Base-by-base conservation (phyloP, 2,797 vertebrate genomes). In the Manis pentadactyla region DNA sequence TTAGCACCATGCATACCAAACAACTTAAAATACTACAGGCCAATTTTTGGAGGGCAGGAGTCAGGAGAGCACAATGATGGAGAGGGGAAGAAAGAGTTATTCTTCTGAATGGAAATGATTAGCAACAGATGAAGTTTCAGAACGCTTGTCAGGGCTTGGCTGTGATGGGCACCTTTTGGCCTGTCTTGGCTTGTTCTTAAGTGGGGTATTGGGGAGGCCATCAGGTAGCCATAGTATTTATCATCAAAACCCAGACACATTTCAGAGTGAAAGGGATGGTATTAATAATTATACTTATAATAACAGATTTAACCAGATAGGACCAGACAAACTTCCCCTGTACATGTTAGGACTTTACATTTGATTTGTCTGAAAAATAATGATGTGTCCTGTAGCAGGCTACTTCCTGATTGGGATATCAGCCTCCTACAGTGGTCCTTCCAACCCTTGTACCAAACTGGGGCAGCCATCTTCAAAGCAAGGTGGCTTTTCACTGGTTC, bases 31-130 rank as follows among this genome's bases (percentile, higher is more conserved):
- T 68, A 46, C 2, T 37, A 37, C 7, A 66, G 12, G 23, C 27
- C 23, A 49, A 10, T 64, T 78, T 73, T 37, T 15, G 12, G 4
- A 0, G 0, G 2, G 19, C n/a, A 4, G 4, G 3, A 0, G 0
- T 7, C 51, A 7, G 13, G 15, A 3, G 3, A 23, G 31, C 37
- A 83, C 2, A 83, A 21, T 53, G 61, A 51, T 55, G 4, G 55
- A 87, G 87, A 87, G 8, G 29, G 83, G 37, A 87, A 55, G 19
- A 83, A 18, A 42, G 19, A 29, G 2, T 21, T 73, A 18, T 55
- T 69, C 55, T 63, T 74, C 29, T 42, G 82, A 87, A 29, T 53
- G 75, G 74, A 83, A 34, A 27, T 77, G 25, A 34, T 73, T 85
- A 87, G 34, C 49, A 69, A 39, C 25, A 23, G 39, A 25, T 14